These are phyloP conservation scores for Pseudocheirus occidentalis DNA, from an alignment of 2,797 vertebrate species.

Conservation along the genomic window DNA sequence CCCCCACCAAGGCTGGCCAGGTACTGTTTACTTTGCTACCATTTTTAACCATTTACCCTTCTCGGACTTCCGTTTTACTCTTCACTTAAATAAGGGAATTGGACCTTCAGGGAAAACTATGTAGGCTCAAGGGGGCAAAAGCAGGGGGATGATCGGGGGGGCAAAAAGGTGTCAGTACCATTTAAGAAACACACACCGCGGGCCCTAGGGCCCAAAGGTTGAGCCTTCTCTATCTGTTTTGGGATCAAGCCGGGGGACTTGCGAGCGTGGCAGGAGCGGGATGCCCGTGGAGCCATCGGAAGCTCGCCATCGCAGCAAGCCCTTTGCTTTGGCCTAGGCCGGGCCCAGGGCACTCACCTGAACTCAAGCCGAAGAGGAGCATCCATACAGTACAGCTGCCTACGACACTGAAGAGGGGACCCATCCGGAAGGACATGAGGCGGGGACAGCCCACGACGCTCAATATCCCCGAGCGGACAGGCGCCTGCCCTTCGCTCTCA, in stretches of 20 bases:
- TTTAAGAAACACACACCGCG: not conserved
- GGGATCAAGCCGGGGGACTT: not conserved
- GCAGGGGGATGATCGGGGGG: no score
- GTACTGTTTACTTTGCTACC: not conserved
- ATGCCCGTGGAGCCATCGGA: not conserved
- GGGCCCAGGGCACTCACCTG: not conserved
- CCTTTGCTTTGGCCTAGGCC: not conserved
- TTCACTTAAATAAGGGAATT: not conserved
- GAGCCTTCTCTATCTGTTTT: not conserved
- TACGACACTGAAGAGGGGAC: not conserved
- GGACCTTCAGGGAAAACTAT: not conserved
- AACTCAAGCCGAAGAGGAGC: accelerated
- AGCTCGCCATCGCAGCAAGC: not conserved
- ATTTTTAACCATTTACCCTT: not conserved
- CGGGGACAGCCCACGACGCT: not conserved
- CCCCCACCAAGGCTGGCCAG: not conserved
- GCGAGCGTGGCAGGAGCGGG: not conserved
- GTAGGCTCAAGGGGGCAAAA: not conserved
- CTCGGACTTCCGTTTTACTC: not conserved
- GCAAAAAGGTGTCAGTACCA: not conserved
- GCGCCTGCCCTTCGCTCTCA: not conserved
- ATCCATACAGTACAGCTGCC: not conserved
- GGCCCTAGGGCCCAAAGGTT: not conserved
- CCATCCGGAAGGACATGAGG: not conserved
- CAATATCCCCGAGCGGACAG: not conserved